Evolutionary conservation across 2,888 invertebrate species (phyloP), one percentile per base, ranked within the genome.

Genomic region (Chaitophorus viminalis): DNA sequence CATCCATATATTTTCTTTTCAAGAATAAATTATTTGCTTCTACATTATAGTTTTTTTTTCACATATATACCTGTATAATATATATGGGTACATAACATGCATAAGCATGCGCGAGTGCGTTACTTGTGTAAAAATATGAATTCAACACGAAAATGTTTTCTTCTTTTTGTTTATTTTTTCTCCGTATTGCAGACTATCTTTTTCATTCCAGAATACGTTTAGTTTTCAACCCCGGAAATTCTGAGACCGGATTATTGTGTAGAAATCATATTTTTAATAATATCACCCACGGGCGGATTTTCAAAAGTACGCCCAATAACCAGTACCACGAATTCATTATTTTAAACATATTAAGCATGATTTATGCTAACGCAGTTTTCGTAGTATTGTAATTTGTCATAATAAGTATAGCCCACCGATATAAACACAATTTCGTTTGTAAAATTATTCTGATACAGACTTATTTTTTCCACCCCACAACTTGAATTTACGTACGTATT

Each of bases 151-250:
- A 84, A 77, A 76, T 29, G 68, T 85, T 31, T 46, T 68, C 31
- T 77, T 33, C 54, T 76, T 75, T 65, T 8, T 70, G 31, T 84
- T 74, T 70, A 29, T 31, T 70, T 70, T 74, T 77, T 68, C 8
- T 76, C 76, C 11, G n/a, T 77, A 33, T 46, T 77, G 17, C 52
- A 46, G 25, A 36, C 65, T 46, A 76, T 65, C 29, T 76, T 65
- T 74, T 77, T 68, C 68, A 68, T 77, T 85, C 65, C 46, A 33
- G 68, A 84, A 85, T 68, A 77, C 84, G 77, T 85, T 85, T 84
- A 84, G 29, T 76, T 76, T 75, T 77, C 33, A 68, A 68, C 84
- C 76, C 52, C 65, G 18, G 25, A 29, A 36, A 83, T 74, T 83
- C 29, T 17, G 29, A 46, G 68, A 31, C 54, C 25, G 29, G 76